Base-by-base conservation (phyloP, 1,140 invertebrate genomes). In the Diorhabda carinulata region DNA sequence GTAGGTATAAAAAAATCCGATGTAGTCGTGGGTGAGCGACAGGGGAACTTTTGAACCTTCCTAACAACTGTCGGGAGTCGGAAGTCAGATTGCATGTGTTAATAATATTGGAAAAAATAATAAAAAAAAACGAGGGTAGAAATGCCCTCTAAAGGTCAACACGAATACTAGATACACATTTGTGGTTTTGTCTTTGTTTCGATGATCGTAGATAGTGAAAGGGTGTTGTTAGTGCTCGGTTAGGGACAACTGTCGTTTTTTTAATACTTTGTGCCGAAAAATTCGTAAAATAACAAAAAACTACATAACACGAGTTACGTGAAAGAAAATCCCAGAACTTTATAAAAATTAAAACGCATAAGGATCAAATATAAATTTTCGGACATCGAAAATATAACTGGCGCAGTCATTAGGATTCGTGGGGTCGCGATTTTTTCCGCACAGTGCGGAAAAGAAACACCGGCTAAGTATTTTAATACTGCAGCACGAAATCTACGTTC, bases 31-130 rank as follows among this genome's bases (percentile, higher is more conserved):
- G 61, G 61, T 62, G 61, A 62, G 10, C 44, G 43, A 62, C 61
- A 43, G 43, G 43, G 61, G 47, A 52, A n/a, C 61, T 62, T 62
- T 10, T 43, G 61, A n/a, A 62, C 43, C n/a, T 62, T 25, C n/a
- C 41, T 62, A 62, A 43, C 61, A 62, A 62, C 61, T 62, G 61
- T n/a, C 47, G n/a, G 47, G n/a, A 52, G 47, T 62, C 61, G 61
- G 61, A 62, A 62, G 61, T 62, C 43, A 62, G 42, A 62, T 62
- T 62, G 61, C 61, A 62, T 62, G 61, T 62, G 61, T 62, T 59
- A 59, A 59, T 62, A 62, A 52, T 52, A 52, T 52, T 52, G 47
- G 47, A 52, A 52, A 25, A 25, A 25, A 25, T 25, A 25, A 25
- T 40, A 43, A 41, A n/a, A 62, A 43, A 59, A 62, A 62, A 62